Conservation (phyloP, 2,113 vertebrate species). For the Ivindomyrus marchei region DNA sequence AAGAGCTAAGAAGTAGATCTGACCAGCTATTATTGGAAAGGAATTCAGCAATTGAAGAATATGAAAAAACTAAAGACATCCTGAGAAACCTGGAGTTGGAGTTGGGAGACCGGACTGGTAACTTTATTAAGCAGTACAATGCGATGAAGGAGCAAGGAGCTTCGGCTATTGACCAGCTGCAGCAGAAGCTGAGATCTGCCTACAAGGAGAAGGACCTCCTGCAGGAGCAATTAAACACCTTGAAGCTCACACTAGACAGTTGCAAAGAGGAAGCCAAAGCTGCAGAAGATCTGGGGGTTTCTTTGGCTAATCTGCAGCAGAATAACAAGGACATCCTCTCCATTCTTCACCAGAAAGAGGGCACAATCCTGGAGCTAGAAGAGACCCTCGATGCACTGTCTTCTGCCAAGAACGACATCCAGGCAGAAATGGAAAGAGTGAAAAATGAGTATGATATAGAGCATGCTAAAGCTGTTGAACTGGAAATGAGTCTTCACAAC, state of each 20-base stretch:
- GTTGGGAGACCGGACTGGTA: conserved; percentile 72
- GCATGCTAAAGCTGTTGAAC: conserved; percentile 41
- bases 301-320: conserved; percentile 54
- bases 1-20: conserved; percentile 64
- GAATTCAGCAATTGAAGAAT: conserved; percentile 67
- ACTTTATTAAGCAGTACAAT: conserved; percentile 76
- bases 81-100: conserved; percentile 74
- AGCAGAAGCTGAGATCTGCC: conserved; percentile 66
- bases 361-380: conserved; percentile 58
- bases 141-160: conserved; percentile 79
- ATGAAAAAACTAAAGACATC: conserved; percentile 67
- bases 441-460: conserved; percentile 47
- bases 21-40: conserved; percentile 68
- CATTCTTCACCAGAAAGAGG: conserved; percentile 62
- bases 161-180: conserved; percentile 66
- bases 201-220: conserved; percentile 70
- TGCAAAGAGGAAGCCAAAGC: conserved; percentile 47
- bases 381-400: conserved; percentile 48
- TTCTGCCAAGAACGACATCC: conserved; percentile 54
- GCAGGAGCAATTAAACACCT: conserved; percentile 57
- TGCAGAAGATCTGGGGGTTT: conserved; percentile 55
- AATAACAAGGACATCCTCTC: conserved; percentile 58
- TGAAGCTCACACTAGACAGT: conserved; percentile 54
- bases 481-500: conserved; percentile 52
- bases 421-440: conserved; percentile 53